These are phyloP conservation scores for Pseudeuparius sepicola DNA, from an alignment of 2,888 invertebrate genomes.

Conservation along the genomic window DNA sequence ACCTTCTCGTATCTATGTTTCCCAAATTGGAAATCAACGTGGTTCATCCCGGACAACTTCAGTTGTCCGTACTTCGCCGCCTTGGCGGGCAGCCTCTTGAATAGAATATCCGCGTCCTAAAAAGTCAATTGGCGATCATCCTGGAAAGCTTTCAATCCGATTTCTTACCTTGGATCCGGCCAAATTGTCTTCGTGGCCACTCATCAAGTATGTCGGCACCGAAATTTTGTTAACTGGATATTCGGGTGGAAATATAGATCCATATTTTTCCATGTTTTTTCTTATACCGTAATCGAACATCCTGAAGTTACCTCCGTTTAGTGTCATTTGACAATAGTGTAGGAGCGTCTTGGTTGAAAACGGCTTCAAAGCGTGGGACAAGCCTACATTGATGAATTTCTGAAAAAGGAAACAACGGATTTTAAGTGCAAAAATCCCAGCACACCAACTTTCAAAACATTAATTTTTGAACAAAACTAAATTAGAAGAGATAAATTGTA, in stretches of 20 bases:
- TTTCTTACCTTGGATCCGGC: slow-evolving; percentile 9
- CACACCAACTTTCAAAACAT: too few species aligned
- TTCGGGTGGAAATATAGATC: slow-evolving; percentile 11
- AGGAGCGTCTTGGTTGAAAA: slow-evolving; percentile 15
- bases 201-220: slow-evolving; percentile 16
- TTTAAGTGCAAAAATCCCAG: too few species aligned
- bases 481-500: too few species aligned
- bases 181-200: slow-evolving; percentile 9
- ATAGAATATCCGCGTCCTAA: slow-evolving; percentile 11
- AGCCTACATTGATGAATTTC: too few species aligned
- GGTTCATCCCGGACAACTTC: slow-evolving; percentile 6
- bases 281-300: slow-evolving; percentile 20
- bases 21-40: slow-evolving; percentile 14
- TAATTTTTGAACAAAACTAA: too few species aligned
- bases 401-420: too few species aligned
- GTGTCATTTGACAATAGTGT: slow-evolving; percentile 18
- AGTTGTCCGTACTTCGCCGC: slow-evolving; percentile 11
- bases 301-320: slow-evolving; percentile 12
- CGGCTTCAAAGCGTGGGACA: slow-evolving; percentile 8
- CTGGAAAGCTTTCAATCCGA: too few species aligned
- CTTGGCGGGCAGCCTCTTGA: slow-evolving; percentile 6
- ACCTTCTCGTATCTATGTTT: slow-evolving; percentile 7
- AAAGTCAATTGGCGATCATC: too few species aligned
- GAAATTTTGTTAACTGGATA: slow-evolving; percentile 19
- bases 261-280: slow-evolving; percentile 16